Percentiles rank a stretch among this genome's conserved stretches.
Evolutionary conservation across 2,888 invertebrate genomes (phyloP).

Genomic region (Athetis lepigone): DNA sequence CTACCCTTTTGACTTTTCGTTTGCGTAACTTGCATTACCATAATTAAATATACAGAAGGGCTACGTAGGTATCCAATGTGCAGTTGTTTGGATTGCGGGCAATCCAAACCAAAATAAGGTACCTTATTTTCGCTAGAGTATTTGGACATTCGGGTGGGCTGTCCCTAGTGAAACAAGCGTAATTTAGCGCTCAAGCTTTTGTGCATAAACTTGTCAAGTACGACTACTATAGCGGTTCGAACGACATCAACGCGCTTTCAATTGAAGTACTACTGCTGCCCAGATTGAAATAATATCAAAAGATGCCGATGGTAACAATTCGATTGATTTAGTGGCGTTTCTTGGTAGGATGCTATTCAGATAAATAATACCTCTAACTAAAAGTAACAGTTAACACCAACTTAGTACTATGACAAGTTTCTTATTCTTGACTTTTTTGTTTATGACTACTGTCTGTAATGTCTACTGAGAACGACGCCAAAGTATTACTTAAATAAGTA

Average conservation of each 20-base stretch:
- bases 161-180: constrained; percentile 68
- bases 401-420: constrained; percentile 1
- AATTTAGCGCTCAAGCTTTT: constrained; percentile 68
- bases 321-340: constrained; percentile 33
- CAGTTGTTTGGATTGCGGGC: constrained; percentile 25
- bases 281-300: constrained; percentile 63
- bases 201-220: constrained; percentile 76
- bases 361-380: too few relatives aligned
- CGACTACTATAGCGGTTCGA: constrained; percentile 69
- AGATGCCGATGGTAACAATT: constrained; percentile 54
- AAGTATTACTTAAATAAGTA: too few relatives aligned
- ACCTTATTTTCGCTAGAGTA: constrained; percentile 48
- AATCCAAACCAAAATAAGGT: too few relatives aligned
- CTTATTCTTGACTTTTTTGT: too few relatives aligned
- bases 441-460: too few relatives aligned
- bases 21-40: constrained; percentile 27
- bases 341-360: too few relatives aligned
- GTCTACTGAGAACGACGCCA: too few relatives aligned
- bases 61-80: constrained; percentile 12
- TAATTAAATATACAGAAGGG: constrained; percentile 11
- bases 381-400: background rate
- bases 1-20: constrained; percentile 26
- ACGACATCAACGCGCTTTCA: constrained; percentile 68
- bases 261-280: constrained; percentile 69
- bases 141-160: constrained; percentile 56